These are phyloP conservation scores for Vanessa cardui DNA, from an alignment of 2,888 invertebrate genomes.

Conservation along the genomic window DNA sequence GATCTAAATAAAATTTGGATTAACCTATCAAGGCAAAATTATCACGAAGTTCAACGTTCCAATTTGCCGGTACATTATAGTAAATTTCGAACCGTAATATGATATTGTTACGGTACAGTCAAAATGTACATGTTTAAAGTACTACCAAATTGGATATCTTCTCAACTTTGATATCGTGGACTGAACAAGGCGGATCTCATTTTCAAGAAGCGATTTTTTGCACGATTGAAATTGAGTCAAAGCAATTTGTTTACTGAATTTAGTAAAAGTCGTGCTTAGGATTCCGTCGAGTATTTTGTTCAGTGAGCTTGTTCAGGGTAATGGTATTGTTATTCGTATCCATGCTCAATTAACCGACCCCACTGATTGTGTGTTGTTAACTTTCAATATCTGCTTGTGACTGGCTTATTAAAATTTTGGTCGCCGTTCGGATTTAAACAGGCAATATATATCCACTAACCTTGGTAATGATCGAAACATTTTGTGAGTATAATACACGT, in stretches of 20 bases:
- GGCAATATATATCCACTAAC: too few relatives aligned
- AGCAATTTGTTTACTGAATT: slow-evolving; percentile 37
- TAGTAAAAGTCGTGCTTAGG: slow-evolving; percentile 31
- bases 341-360: slow-evolving; percentile 9
- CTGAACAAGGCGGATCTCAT: slow-evolving; percentile 20
- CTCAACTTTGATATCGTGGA: slow-evolving; percentile 11
- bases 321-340: slow-evolving; percentile 20
- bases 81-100: too few relatives aligned
- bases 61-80: too few relatives aligned
- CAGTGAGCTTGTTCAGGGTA: slow-evolving; percentile 18
- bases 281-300: slow-evolving; percentile 28
- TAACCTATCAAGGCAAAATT: too few relatives aligned
- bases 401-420: slow-evolving; percentile 11
- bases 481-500: too few relatives aligned
- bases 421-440: background rate
- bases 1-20: too few relatives aligned
- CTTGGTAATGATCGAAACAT: too few relatives aligned
- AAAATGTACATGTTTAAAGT: slow-evolving; percentile 3
- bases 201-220: slow-evolving; percentile 27
- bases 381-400: slow-evolving; percentile 15
- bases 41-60: too few relatives aligned
- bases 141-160: slow-evolving; percentile 3
- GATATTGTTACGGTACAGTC: too few relatives aligned
- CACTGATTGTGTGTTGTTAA: slow-evolving; percentile 18
- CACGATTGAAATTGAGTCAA: slow-evolving; percentile 34